phyloP scores from a whole-genome alignment of 2,113 vertebrate genomes.

The Phodopus roborovskii region DNA sequence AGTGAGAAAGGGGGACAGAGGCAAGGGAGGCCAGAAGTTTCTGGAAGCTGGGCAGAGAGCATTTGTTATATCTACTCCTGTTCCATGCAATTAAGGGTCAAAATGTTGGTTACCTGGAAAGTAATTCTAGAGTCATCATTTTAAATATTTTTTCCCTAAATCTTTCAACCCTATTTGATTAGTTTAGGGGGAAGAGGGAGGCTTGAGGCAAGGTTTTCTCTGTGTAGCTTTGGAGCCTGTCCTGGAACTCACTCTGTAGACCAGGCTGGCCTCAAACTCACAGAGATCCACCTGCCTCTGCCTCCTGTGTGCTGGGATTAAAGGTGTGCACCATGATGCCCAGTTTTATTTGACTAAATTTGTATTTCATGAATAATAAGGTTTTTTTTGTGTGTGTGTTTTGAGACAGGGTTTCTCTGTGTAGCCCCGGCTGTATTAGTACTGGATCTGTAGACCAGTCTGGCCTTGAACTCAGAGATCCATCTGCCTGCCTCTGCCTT shows the following conservation, averaged over 20 bases:
- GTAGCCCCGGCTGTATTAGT: background rate
- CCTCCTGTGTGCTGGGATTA: background rate
- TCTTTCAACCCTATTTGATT: background rate
- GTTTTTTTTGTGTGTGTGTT: too few species aligned
- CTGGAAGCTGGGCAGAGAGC: too few species aligned
- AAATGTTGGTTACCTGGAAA: background rate
- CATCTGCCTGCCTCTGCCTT: background rate
- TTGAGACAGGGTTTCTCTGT: background rate
- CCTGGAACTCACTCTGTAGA: background rate
- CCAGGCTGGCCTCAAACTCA: background rate
- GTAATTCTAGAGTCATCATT: background rate
- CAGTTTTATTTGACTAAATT: background rate
- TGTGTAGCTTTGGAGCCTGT: background rate
- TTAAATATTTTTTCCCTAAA: background rate
- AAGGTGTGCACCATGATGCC: background rate
- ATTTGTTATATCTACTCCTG: background rate
- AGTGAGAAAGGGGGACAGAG: accelerated
- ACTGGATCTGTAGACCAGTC: background rate
- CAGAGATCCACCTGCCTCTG: background rate
- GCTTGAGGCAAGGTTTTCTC: background rate
- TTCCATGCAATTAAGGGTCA: background rate
- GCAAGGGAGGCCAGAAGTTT: background rate
- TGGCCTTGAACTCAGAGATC: background rate
- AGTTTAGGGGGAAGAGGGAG: background rate
- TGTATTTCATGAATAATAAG: background rate